Evolutionary conservation across 2,797 vertebrate genomes (phyloP).

Genomic region (Melopsittacus undulatus): DNA sequence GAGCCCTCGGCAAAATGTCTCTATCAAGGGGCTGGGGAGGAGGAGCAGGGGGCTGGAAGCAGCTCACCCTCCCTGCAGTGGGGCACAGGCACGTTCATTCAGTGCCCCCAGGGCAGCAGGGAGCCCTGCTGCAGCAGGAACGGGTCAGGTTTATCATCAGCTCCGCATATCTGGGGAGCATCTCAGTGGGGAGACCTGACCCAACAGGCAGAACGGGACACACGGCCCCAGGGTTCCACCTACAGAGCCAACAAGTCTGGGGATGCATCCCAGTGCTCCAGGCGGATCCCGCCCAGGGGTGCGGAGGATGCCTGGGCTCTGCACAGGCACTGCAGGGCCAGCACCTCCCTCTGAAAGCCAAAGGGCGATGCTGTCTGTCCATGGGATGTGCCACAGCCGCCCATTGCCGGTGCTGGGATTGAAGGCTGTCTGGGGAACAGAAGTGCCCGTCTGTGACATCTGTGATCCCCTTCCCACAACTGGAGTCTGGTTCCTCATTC

Average conservation of each 20-base stretch:
- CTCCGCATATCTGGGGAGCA: not conserved
- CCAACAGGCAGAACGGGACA: slow-evolving; percentile 21
- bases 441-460: not conserved
- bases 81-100: slow-evolving; percentile 13
- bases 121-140: slow-evolving; percentile 18
- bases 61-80: not conserved
- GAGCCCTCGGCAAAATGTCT: slow-evolving; percentile 22
- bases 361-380: not conserved
- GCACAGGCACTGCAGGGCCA: not conserved
- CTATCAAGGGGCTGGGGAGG: not conserved
- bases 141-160: not conserved
- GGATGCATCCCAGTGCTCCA: not conserved
- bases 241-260: not conserved
- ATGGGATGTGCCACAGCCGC: accelerated
- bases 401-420: accelerated
- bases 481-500: not conserved
- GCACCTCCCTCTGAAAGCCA: not conserved
- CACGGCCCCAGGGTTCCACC: not conserved
- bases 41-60: not conserved
- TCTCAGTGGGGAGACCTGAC: not conserved
- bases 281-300: not conserved
- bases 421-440: not conserved
- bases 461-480: not conserved
- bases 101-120: not conserved
- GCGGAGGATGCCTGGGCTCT: not conserved